phyloP scores from a whole-genome alignment of 2,797 vertebrate genomes.

The Eidolon dupreanum region DNA sequence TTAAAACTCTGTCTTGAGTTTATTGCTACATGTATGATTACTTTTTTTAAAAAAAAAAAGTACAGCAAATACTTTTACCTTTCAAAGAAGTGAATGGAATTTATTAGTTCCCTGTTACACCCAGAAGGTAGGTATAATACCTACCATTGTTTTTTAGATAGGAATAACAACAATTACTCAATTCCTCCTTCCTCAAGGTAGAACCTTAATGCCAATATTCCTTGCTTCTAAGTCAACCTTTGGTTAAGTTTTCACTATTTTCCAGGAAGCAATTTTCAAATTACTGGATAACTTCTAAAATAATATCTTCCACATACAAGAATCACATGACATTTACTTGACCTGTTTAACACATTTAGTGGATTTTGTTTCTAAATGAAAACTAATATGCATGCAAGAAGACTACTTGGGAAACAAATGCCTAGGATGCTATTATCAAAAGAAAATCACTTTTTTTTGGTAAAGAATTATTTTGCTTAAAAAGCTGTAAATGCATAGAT shows the following conservation, averaged over 20 bases:
- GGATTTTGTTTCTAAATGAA: conserved; percentile 21
- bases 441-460: background rate
- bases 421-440: background rate
- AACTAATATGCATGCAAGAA: conserved; percentile 4
- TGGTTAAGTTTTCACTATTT: background rate
- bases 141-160: background rate
- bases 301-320: background rate
- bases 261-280: background rate
- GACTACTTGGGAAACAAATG: background rate
- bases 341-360: background rate
- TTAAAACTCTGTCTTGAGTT: background rate
- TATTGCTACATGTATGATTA: background rate
- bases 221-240: background rate
- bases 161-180: background rate
- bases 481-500: background rate
- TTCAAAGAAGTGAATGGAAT: background rate
- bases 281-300: background rate
- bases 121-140: background rate
- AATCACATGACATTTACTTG: background rate
- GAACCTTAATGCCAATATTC: background rate
- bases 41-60: background rate
- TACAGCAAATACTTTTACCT: background rate
- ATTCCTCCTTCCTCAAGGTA: background rate
- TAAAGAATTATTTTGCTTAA: background rate
- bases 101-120: background rate